A percentile compares a stretch with the other conserved stretches of the same genome.
Evolutionary conservation across 2,888 invertebrate genomes (phyloP).

Genomic region (Pandemis corylana): DNA sequence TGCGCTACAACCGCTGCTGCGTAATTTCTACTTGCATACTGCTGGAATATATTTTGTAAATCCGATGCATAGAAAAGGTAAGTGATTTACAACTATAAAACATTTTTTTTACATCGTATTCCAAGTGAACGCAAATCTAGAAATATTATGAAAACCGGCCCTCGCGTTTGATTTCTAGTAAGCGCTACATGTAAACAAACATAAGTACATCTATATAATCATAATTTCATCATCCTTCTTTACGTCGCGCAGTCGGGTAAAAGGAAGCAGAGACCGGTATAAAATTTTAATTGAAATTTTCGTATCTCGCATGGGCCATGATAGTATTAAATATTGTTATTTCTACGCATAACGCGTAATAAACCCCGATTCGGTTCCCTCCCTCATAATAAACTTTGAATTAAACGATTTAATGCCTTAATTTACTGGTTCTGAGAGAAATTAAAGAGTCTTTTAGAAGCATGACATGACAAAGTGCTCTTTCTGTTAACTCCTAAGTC

Average conservation of each 20-base stretch:
- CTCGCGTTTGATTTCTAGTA: too few relatives aligned
- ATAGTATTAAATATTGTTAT: slow-evolving; percentile 24
- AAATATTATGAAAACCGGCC: too few relatives aligned
- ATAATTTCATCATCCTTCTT: too few relatives aligned
- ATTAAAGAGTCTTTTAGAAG: slow-evolving; percentile 9
- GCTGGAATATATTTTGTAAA: slow-evolving; percentile 50
- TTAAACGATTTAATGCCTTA: slow-evolving; percentile 4
- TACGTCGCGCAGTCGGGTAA: too few relatives aligned
- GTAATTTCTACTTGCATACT: slow-evolving; percentile 44
- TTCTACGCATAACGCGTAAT: slow-evolving; percentile 21
- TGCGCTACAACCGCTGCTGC: slow-evolving; percentile 60
- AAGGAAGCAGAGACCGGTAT: too few relatives aligned
- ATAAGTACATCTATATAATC: too few relatives aligned
- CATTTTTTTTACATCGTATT: not conserved
- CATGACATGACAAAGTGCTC: not conserved
- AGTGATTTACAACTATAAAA: too few relatives aligned
- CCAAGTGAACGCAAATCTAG: too few relatives aligned
- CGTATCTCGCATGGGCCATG: not conserved
- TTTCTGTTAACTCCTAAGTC: not conserved
- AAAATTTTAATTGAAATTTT: too few relatives aligned
- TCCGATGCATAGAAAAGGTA: slow-evolving; percentile 24
- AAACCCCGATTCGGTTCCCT: slow-evolving; percentile 62
- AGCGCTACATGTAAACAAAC: too few relatives aligned
- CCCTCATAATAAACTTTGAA: slow-evolving; percentile 45
- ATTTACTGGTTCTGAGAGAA: not conserved